Evolutionary conservation across 2,113 vertebrate genomes (phyloP), one percentile per base, ranked within the genome.

Genomic region (Pao palembangensis): DNA sequence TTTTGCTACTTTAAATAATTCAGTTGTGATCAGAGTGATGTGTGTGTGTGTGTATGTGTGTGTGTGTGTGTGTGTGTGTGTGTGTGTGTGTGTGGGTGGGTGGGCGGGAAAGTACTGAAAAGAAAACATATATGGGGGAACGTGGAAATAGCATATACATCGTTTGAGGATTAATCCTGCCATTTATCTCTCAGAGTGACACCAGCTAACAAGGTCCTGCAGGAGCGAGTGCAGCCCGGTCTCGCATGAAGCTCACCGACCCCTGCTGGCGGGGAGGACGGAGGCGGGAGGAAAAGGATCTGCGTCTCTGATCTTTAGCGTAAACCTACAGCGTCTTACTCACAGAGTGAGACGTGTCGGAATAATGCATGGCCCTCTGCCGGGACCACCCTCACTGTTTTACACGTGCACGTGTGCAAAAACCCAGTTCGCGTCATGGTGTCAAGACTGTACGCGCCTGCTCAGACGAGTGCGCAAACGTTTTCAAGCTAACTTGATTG

Each of bases 321-420:
- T 51, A 58, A 73, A 67, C 70, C 66, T 55, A 55, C 67, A 6
- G 59, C 55, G 34, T 76, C 75, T 76, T 81, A 85, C 80, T 70
- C 71, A 62, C 61, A 71, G 71, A 71, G 70, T 78, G 70, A 68
- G 66, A 75, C 51, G 25, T 68, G 66, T 83, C 75, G 88, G 83
- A 88, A 90, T 89, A 90, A 86, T 85, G 85, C 85, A 88, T 89
- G 55, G 69, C 51, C 59, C 73, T 63, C 81, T 74, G 75, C 80
- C 79, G 73, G 58, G 79, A 72, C 66, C 64, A 60, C 52, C 58
- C 53, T 41, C 43, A 17, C 44, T 6, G 18, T 58, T 61, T 51
- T 6, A 58, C 65, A 67, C 66, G 42, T 38, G 51, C 57, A 60
- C 44, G 55, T 55, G 48, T 71, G 73, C 69, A 77, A 69, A 85